Percentiles rank a stretch among this genome's conserved stretches.
These are phyloP conservation scores for Diadumene lineata DNA, from an alignment of 92 coral and sea anemone genomes.

Conservation along the genomic window DNA sequence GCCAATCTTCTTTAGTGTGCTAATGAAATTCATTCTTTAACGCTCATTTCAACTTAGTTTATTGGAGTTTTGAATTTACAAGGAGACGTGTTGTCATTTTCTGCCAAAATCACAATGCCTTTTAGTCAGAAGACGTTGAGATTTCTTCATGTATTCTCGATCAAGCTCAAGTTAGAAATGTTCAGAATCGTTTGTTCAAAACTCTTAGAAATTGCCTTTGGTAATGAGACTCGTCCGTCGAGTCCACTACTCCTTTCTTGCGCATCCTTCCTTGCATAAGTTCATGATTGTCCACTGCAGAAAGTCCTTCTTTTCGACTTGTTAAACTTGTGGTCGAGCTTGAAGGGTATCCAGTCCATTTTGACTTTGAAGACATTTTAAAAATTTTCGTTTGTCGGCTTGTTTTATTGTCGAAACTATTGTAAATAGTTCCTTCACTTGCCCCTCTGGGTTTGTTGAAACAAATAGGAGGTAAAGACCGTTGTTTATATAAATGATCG, in stretches of 20 bases:
- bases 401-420: neutral
- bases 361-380: slow-evolving; percentile 8
- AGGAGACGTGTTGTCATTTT: too few relatives aligned
- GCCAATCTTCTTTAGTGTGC: too few relatives aligned
- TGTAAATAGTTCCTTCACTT: neutral
- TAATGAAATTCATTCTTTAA: too few relatives aligned
- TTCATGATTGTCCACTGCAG: slow-evolving; percentile 33
- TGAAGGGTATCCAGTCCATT: neutral
- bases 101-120: too few relatives aligned
- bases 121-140: neutral
- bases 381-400: neutral
- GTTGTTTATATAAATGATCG: slow-evolving; percentile 22
- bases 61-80: too few relatives aligned
- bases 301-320: slow-evolving; percentile 31
- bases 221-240: slow-evolving; percentile 75
- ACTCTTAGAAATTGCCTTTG: slow-evolving; percentile 85
- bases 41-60: too few relatives aligned
- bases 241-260: slow-evolving; percentile 74
- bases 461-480: slow-evolving; percentile 22
- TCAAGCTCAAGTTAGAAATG: neutral
- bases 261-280: slow-evolving; percentile 65
- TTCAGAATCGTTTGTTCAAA: slow-evolving; percentile 71
- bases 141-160: neutral
- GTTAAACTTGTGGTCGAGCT: neutral
- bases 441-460: slow-evolving; percentile 5